Evolutionary conservation across 2,113 vertebrate genomes (phyloP).

Genomic region (Leptocoma aspasia): DNA sequence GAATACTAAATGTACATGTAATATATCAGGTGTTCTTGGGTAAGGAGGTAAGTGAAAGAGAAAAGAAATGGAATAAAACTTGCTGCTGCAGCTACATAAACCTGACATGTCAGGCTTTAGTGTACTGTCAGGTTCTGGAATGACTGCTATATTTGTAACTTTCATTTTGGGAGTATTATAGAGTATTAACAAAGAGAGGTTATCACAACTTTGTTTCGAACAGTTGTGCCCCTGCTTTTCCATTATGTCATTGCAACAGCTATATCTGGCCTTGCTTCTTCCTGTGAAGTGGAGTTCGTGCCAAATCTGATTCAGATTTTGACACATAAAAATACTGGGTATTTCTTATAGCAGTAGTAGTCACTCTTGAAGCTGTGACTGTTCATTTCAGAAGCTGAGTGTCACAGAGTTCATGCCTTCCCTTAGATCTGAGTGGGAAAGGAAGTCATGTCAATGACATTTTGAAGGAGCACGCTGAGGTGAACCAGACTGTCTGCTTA

Average conservation of each 20-base stretch:
- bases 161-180: not conserved
- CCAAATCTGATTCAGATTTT: not conserved
- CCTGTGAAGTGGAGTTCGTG: not conserved
- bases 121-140: not conserved
- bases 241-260: not conserved
- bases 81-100: not conserved
- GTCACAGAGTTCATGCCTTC: not conserved
- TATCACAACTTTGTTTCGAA: not conserved
- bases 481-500: not conserved
- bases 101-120: not conserved
- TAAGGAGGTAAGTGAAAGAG: not conserved
- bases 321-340: not conserved
- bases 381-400: not conserved
- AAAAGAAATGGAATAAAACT: not conserved
- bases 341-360: not conserved
- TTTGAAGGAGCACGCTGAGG: not conserved
- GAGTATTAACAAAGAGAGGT: not conserved
- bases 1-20: not conserved
- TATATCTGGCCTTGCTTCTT: not conserved
- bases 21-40: not conserved
- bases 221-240: not conserved
- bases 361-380: not conserved
- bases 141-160: not conserved
- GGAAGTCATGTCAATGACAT: not conserved
- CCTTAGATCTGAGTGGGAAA: not conserved